These are phyloP conservation scores for Tenthredo livida DNA, from an alignment of 2,888 invertebrate genomes.

Conservation along the genomic window DNA sequence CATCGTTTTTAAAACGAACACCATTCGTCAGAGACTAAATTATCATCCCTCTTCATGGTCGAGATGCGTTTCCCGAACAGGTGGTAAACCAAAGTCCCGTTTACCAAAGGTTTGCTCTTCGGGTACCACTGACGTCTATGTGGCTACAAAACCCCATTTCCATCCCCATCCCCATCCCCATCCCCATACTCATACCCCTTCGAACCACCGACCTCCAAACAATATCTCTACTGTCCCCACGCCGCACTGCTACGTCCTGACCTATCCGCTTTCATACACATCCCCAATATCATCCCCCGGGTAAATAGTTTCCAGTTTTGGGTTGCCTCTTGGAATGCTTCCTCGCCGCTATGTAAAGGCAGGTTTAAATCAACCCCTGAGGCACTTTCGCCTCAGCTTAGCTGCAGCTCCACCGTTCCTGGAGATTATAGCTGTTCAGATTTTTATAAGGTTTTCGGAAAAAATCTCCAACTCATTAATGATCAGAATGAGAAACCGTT, in stretches of 20 bases:
- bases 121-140: constrained; percentile 10
- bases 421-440: not conserved
- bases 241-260: constrained; percentile 64
- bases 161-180: not conserved
- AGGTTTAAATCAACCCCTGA: constrained; percentile 41
- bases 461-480: not conserved
- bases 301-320: constrained; percentile 72
- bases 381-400: not conserved
- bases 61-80: constrained; percentile 4
- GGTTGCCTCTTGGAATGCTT: constrained; percentile 58
- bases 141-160: not conserved
- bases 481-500: not conserved
- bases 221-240: constrained; percentile 61
- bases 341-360: constrained; percentile 33
- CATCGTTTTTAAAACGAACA: too few species aligned
- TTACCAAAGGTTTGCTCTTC: constrained; percentile 13
- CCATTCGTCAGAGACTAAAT: too few species aligned
- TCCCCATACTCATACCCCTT: not conserved
- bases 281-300: constrained; percentile 70
- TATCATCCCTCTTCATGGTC: not conserved
- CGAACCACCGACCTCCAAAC: constrained; percentile 53
- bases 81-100: constrained; percentile 38
- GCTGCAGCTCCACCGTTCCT: not conserved
- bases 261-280: constrained; percentile 70
- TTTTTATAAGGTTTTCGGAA: not conserved